These are phyloP conservation scores for Theonella swinhoei DNA, from an alignment of 37 sponge, comb jelly and placozoan species.

Conservation along the genomic window DNA sequence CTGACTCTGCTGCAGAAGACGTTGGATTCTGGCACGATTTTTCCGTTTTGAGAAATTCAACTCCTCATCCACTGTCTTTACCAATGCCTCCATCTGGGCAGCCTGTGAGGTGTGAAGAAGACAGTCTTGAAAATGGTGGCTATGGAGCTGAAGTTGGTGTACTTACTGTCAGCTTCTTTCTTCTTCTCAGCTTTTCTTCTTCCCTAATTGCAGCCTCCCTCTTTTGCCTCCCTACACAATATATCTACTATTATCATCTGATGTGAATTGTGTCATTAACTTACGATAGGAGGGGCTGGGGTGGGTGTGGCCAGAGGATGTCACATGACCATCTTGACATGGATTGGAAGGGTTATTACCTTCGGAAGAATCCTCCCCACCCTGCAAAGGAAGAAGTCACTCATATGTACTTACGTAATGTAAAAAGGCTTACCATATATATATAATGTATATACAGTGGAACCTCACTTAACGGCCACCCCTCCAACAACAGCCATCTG, in stretches of 20 bases:
- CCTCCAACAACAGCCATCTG: too few species aligned
- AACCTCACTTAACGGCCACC: too few species aligned
- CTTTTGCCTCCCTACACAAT: not conserved
- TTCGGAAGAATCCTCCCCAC: not conserved
- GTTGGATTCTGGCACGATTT: not conserved
- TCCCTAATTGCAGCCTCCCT: not conserved
- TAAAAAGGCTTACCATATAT: too few species aligned
- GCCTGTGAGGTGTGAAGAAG: slow-evolving; percentile 24
- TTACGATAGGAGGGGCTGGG: too few species aligned
- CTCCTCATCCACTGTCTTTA: slow-evolving; percentile 52
- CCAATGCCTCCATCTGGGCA: slow-evolving; percentile 42
- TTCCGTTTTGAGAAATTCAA: slow-evolving; percentile 42
- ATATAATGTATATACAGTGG: too few species aligned
- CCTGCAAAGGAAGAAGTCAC: too few species aligned
- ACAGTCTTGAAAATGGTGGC: too few species aligned
- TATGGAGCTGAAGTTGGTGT: too few species aligned
- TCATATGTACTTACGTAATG: too few species aligned
- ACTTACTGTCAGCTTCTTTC: slow-evolving; percentile 25
- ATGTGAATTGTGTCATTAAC: too few species aligned
- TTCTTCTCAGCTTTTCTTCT: slow-evolving; percentile 6
- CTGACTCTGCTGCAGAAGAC: too few species aligned
- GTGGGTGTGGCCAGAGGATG: not conserved
- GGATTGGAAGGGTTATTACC: not conserved
- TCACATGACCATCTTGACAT: not conserved
- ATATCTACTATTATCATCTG: too few species aligned